Percentiles rank a stretch among this genome's conserved stretches.
phyloP scores from a whole-genome alignment of 2,113 vertebrate species.

The Hipposideros armiger region DNA sequence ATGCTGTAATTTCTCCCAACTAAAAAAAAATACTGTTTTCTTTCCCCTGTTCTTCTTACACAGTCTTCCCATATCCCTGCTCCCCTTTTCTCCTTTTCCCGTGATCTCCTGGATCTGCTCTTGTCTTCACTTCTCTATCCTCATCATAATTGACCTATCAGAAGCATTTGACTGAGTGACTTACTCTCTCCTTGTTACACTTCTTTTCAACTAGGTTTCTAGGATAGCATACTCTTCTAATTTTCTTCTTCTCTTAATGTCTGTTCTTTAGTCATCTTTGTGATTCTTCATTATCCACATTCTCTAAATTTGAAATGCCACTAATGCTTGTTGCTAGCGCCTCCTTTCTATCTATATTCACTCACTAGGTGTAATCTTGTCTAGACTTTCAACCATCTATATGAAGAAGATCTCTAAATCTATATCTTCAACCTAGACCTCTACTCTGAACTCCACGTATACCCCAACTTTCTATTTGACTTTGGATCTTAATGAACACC shows the following conservation, averaged over 20 bases:
- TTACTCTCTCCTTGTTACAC: not conserved
- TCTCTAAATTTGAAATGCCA: slow-evolving; percentile 17
- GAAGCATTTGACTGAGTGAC: not conserved
- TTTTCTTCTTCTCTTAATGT: slow-evolving; percentile 11
- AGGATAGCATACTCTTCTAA: not conserved
- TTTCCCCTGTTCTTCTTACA: not conserved
- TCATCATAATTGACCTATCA: not conserved
- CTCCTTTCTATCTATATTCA: not conserved
- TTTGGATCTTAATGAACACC: not conserved
- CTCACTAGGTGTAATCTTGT: not conserved
- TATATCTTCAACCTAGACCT: not conserved
- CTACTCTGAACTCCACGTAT: not conserved
- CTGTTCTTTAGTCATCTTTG: not conserved
- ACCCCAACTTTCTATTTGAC: not conserved
- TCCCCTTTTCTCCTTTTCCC: not conserved
- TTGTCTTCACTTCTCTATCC: not conserved
- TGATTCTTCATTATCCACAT: not conserved
- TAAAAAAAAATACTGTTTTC: not conserved
- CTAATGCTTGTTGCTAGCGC: not conserved
- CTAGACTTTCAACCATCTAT: not conserved
- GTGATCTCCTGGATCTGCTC: not conserved
- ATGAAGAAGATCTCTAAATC: slow-evolving; percentile 16
- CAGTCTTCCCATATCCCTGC: not conserved
- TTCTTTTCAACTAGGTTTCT: not conserved
- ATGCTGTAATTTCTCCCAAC: slow-evolving; percentile 26